Percentiles rank a stretch among this genome's conserved stretches.
Conservation (phyloP, 2,888 invertebrate genomes). For the Cosmia pyralina region DNA sequence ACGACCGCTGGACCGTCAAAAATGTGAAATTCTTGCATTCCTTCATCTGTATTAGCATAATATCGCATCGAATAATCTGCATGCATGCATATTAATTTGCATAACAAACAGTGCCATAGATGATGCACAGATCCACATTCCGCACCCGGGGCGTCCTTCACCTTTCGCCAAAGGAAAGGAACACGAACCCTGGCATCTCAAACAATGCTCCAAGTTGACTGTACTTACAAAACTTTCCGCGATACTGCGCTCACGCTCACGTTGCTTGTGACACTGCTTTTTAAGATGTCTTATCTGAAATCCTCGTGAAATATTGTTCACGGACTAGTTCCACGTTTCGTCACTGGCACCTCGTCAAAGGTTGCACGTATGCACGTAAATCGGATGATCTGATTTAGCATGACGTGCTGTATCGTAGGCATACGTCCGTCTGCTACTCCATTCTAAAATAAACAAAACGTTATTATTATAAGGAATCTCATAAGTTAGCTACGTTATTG, state of each 20-base stretch:
- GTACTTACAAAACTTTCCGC: slow-evolving; percentile 84
- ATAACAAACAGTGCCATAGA: slow-evolving; percentile 72
- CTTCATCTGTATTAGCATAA: slow-evolving; percentile 59
- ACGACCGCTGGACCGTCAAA: slow-evolving; percentile 67
- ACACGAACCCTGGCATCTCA: slow-evolving; percentile 78
- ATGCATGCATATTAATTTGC: slow-evolving; percentile 74
- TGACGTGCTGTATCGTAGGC: slow-evolving; percentile 51
- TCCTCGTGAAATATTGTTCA: slow-evolving; percentile 82
- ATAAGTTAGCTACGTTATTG: slow-evolving; percentile 48
- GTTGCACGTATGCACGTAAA: slow-evolving; percentile 79
- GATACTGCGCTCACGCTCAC: slow-evolving; percentile 74
- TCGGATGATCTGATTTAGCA: slow-evolving; percentile 68
- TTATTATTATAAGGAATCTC: slow-evolving; percentile 30
- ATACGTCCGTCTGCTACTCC: slow-evolving; percentile 29
- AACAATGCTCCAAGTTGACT: slow-evolving; percentile 79
- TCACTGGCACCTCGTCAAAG: slow-evolving; percentile 78
- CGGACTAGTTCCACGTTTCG: slow-evolving; percentile 82
- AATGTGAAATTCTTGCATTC: slow-evolving; percentile 60
- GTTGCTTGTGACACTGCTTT: slow-evolving; percentile 85
- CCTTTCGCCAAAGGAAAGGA: slow-evolving; percentile 84
- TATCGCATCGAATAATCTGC: slow-evolving; percentile 60
- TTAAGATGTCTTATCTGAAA: slow-evolving; percentile 84
- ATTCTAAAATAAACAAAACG: slow-evolving; percentile 27
- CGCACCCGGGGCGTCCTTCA: slow-evolving; percentile 80
- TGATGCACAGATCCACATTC: slow-evolving; percentile 76